Base-by-base conservation (phyloP, 2,797 vertebrate species). In the Onychomys arenicola region DNA sequence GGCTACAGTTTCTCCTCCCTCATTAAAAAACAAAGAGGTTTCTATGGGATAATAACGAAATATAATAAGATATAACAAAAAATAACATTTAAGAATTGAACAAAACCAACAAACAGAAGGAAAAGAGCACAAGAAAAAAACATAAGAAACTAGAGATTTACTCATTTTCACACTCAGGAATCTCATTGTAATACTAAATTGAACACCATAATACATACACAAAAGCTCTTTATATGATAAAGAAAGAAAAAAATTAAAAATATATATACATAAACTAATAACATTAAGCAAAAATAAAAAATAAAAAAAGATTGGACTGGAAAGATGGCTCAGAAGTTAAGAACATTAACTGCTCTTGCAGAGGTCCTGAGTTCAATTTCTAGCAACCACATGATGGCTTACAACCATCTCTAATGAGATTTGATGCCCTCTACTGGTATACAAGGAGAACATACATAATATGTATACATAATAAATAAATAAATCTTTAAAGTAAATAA, bases 361-460 rank as follows among this genome's bases (percentile, higher is more conserved):
- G 21, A 61, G 59, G 21, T 61, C 59, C 21, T 61, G 34, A 69
- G 16, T 69, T 69, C 32, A 69, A 17, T n/a, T 69, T 32, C 16
- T 2, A n/a, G 34, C 34, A 69, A 69, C 14, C 16, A 8, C 34
- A 69, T n/a, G 6, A 69, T n/a, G 34, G 2, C 16, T 69, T 1
- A 69, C 67, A 69, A 69, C 6, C 34, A n/a, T 69, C 34, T 69
- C 8, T n/a, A 17, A 69, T 69, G 34, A 69, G 67, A 69, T 34
- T 34, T n/a, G 67, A 69, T 69, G 34, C 67, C 34, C 32, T 69
- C 67, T 71, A 17, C n/a, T 37, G 61, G 34, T 71, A 4, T 71
- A 1, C 4, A 3, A 8, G 17, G n/a, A 37, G 17, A 71, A 71
- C 19, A n/a, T 3, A n/a, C n/a, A n/a, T n/a, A n/a, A n/a, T n/a